Evolutionary conservation across 1,140 invertebrate genomes (phyloP).

Genomic region (Diachasmimorpha longicaudata): DNA sequence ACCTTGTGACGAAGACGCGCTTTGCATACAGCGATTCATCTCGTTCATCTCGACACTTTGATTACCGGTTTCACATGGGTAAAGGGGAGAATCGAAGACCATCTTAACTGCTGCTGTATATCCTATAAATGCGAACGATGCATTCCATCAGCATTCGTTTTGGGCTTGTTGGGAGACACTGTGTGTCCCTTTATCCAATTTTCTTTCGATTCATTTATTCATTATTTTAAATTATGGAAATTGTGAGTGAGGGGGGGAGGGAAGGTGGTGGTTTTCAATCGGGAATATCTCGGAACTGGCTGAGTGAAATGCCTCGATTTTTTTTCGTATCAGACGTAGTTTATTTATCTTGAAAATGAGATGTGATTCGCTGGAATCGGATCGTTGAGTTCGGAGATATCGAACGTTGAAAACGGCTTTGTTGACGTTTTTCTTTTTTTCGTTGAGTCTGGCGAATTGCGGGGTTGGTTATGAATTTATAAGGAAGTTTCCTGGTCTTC

Average conservation of each 20-base stretch:
- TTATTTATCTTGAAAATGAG: too few relatives aligned
- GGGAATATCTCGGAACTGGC: not conserved
- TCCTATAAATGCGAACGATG: not conserved
- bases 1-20: conserved; percentile 43
- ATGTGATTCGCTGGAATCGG: too few relatives aligned
- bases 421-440: too few relatives aligned
- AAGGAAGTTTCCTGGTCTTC: too few relatives aligned
- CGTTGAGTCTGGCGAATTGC: too few relatives aligned
- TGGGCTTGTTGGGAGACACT: not conserved
- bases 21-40: conserved; percentile 53
- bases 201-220: not conserved
- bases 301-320: too few relatives aligned
- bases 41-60: conserved; percentile 58
- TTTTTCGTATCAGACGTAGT: too few relatives aligned
- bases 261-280: too few relatives aligned
- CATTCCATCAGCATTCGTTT: not conserved
- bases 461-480: too few relatives aligned
- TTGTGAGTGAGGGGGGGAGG: not conserved
- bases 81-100: conserved; percentile 46
- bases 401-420: too few relatives aligned
- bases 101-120: conserved; percentile 1
- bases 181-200: not conserved
- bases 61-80: conserved; percentile 56
- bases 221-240: not conserved
- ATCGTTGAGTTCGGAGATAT: too few relatives aligned